Evolutionary conservation across 2,113 vertebrate genomes (phyloP), one percentile per base, ranked within the genome.

Genomic region (Tetraodon nigroviridis): DNA sequence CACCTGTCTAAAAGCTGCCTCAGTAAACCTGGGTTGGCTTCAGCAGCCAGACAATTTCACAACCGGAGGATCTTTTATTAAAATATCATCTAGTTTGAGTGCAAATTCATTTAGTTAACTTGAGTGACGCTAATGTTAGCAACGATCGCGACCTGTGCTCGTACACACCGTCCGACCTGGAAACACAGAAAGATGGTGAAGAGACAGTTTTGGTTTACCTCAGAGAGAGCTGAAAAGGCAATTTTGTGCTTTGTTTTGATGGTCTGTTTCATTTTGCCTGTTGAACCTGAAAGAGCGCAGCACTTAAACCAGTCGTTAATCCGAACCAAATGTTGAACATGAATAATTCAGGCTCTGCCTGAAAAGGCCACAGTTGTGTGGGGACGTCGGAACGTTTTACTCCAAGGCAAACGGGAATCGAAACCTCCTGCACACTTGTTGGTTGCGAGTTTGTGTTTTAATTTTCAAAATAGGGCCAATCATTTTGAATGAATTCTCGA

Each of bases 301-400:
- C 69, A 52, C 41, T 58, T 60, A 47, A 65, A 68, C 69, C n/a
- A 4, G 29, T 62, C 55, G 59, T 75, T 77, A 55, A 82, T 58
- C 46, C 47, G 73, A 79, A 73, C 68, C 81, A 77, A 76, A 79
- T 80, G 75, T 79, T 64, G 2, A 1, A 67, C 65, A 61, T 86
- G 63, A 79, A 82, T 76, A 62, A 79, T 83, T 67, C 32, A 29
- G 64, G 10, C 53, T 80, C 64, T 61, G 8, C 52, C 73, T 71
- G 61, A 52, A 74, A 65, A 70, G 73, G 71, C 62, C 69, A 68
- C 58, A 57, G 37, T 55, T 37, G 60, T 10, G 51, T 32, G 14
- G 64, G 64, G 27, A 46, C 13, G 24, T 54, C 55, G 20, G 41
- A 4, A 8, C 13, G 11, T 2, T 32, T 22, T 19, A 29, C 49